Conservation (phyloP, 2,888 invertebrate species). For the Corbicula japonica region DNA sequence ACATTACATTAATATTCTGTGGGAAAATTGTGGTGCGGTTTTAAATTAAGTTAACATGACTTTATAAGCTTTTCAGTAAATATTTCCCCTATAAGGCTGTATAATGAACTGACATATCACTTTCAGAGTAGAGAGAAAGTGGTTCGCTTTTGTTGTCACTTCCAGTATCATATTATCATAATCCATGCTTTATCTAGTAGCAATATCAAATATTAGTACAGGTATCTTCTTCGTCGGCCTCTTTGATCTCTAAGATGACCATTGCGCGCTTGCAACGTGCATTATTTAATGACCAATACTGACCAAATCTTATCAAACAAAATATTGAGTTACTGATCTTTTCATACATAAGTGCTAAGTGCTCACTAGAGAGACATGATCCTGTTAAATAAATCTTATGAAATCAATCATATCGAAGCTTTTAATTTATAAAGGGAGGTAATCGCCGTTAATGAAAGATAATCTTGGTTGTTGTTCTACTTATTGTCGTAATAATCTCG, state of each 20-base stretch:
- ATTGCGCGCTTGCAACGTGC: conserved; percentile 23
- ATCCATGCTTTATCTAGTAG: conserved; percentile 23
- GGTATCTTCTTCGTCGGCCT: conserved; percentile 32
- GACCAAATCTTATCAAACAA: conserved; percentile 43
- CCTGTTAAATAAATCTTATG: conserved; percentile 49
- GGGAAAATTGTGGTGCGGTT: not conserved
- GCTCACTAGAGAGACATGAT: conserved; percentile 51
- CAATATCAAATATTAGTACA: conserved; percentile 43
- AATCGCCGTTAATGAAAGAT: conserved; percentile 40
- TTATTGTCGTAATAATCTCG: conserved; percentile 30
- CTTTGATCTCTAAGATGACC: conserved; percentile 45
- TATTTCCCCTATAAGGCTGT: conserved; percentile 30
- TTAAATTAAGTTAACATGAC: conserved; percentile 6
- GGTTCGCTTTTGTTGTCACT: conserved; percentile 27
- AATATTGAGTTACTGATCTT: conserved; percentile 34
- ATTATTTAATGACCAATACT: conserved; percentile 43
- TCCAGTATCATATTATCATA: conserved; percentile 22
- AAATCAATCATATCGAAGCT: conserved; percentile 28
- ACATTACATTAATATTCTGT: too few relatives aligned
- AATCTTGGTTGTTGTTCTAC: conserved; percentile 23
- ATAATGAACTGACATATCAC: conserved; percentile 27
- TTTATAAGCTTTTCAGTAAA: conserved; percentile 43
- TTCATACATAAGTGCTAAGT: conserved; percentile 54
- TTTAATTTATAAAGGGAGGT: conserved; percentile 35
- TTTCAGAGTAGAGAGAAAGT: conserved; percentile 9